phyloP scores from a whole-genome alignment of 2,888 invertebrate species.

The Gandaritis pyraliata region DNA sequence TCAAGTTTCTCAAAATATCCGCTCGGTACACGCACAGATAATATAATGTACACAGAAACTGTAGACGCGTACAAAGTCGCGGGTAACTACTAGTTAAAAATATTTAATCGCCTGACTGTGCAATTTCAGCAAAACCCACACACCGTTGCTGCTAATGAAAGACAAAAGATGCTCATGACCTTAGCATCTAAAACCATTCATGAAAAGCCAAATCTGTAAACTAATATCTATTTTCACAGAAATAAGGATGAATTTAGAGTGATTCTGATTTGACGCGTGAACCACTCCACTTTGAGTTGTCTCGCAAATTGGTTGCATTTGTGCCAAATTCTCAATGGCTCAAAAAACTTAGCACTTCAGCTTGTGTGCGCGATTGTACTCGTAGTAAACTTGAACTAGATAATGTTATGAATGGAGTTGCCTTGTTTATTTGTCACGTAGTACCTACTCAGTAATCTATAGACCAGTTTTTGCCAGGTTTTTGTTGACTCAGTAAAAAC shows the following conservation, averaged over 20 bases:
- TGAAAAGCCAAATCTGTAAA: conserved; percentile 1
- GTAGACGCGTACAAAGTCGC: too few species aligned
- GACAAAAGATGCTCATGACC: conserved; percentile 26
- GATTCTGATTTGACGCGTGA: not conserved
- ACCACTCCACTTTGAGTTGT: conserved; percentile 33
- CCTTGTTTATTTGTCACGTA: conserved; percentile 35
- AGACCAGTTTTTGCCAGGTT: conserved; percentile 13
- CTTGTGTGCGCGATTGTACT: conserved; percentile 61
- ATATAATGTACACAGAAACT: too few species aligned
- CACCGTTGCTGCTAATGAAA: conserved; percentile 21
- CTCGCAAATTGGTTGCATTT: conserved; percentile 60
- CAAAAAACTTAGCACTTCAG: conserved; percentile 41
- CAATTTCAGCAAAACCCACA: conserved; percentile 23
- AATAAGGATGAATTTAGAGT: conserved; percentile 6
- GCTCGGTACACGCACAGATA: too few species aligned
- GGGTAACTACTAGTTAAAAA: too few species aligned
- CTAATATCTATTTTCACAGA: conserved; percentile 4
- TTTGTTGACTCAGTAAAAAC: conserved; percentile 6
- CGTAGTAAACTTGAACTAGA: conserved; percentile 76
- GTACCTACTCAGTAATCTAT: not conserved
- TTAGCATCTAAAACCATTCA: conserved; percentile 18
- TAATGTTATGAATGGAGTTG: conserved; percentile 66
- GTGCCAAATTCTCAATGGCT: conserved; percentile 54
- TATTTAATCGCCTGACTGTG: not conserved
- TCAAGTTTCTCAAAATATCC: too few species aligned